Evolutionary conservation across 1,140 invertebrate species (phyloP), one percentile per base, ranked within the genome.

Genomic region (Diploscapter pachys): DNA sequence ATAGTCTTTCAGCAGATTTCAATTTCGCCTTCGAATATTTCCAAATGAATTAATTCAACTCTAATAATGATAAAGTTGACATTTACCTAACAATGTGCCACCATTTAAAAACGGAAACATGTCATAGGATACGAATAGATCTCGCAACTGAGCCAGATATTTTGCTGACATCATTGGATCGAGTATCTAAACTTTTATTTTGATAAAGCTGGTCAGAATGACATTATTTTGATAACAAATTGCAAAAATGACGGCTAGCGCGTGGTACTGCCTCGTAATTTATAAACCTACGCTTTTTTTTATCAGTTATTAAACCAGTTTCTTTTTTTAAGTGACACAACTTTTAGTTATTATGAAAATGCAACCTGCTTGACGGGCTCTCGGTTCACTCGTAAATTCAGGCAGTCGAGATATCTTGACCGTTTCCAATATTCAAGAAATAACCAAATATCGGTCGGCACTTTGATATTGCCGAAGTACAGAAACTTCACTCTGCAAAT

Each of bases 31-130:
- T 2, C 63, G n/a, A 62, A 49, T 54, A 31, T 31, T 31, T 13
- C 13, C 6, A 13, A 9, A 5, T 48, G 3, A 63, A 5, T 31
- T 4, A 13, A 63, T 9, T 49, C 50, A 63, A 5, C 62, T 5
- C 5, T 13, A 5, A 63, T 48, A 49, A 63, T 63, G 9, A 52
- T 48, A 1, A 65, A 49, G 54, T 48, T 64, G 63, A n/a, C 8
- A 49, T 63, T 62, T 6, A 72, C 71, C 71, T 5, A 72, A 53
- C 11, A 72, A 48, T 6, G 56, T 72, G 11, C 63, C 71, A n/a
- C 54, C 61, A 52, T 31, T 52, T 4, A 72, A 53, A 52, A 72
- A 51, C 5, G 71, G 71, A 54, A 11, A 63, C 52, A 72, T 72
- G 13, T 64, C 61, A 8, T 63, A 63, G n/a, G 48, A 53, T 31